Base-by-base conservation (phyloP, 2,797 vertebrate genomes). In the Callimico goeldii region DNA sequence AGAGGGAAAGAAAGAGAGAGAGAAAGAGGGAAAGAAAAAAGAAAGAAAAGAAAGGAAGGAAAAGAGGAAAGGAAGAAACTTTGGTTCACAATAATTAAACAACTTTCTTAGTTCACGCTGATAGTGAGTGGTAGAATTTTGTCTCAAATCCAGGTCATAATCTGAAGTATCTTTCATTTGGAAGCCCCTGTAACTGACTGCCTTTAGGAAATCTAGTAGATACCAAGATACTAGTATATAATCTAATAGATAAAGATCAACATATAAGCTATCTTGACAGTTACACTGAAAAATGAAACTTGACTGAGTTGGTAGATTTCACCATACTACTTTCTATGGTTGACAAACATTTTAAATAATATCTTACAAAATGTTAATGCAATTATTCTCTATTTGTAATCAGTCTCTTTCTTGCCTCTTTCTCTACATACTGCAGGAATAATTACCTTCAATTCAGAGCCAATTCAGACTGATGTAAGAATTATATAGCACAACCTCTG, bases 241-340 rank as follows among this genome's bases (percentile, higher is more conserved):
- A 50, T 90, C 11, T 41, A 67, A n/a, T 7, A 41, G 43, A 28
- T 83, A 67, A 86, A 80, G 15, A 41, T 70, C 87, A 52, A 7
- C 52, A 86, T 55, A 57, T 55, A 61, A 82, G 85, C 61, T 10
- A 48, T 73, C 26, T 46, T 46, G 43, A 75, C 48, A 52, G 13
- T 85, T 81, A 89, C 26, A 39, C 52, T 57, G 24, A 91, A 93
- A 88, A 46, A 15, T 84, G 86, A 93, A 90, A 73, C 64, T 46
- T 75, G 46, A 55, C 36, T 90, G 76, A 73, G 30, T 87, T 58
- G 41, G 70, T 50, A 43, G 76, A 4, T 67, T 75, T 88, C 10
- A 48, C 48, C 15, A 41, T 83, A 75, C 24, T 90, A 19, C 22
- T 20, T 67, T 70, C 20, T 50, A 46, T 61, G 43, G 3, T 11